These are phyloP conservation scores for Phacellophora camtschatica DNA, from an alignment of 30 jellyfish, hydroid and myxozoan species.

Conservation along the genomic window DNA sequence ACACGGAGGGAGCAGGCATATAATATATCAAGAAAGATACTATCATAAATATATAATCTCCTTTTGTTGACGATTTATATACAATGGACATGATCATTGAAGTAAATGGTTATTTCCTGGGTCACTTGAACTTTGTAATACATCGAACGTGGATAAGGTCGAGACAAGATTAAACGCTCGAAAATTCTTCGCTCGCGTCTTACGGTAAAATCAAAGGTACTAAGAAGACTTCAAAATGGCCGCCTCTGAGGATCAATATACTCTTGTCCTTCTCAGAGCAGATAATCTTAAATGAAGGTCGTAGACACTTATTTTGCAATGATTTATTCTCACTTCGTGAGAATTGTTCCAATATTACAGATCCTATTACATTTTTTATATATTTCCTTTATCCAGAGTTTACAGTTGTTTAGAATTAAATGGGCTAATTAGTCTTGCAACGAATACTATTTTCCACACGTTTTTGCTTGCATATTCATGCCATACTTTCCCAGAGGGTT, in stretches of 20 bases:
- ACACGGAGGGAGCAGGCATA: too few relatives aligned
- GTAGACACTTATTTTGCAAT: constrained; percentile 33
- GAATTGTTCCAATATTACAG: constrained; percentile 35
- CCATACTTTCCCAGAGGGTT: too few relatives aligned
- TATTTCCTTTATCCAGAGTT: constrained; percentile 49
- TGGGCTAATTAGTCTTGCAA: not conserved
- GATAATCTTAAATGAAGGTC: constrained; percentile 55
- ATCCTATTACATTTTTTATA: constrained; percentile 38
- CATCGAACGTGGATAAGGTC: constrained; percentile 11
- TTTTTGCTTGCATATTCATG: not conserved
- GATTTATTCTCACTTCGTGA: constrained; percentile 65
- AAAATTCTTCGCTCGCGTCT: constrained; percentile 46
- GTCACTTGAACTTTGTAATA: not conserved
- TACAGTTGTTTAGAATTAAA: constrained; percentile 4
- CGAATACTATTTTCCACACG: not conserved
- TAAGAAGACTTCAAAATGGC: constrained; percentile 68
- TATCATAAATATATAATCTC: too few relatives aligned
- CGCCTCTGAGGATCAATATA: constrained; percentile 46
- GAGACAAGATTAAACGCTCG: constrained; percentile 50
- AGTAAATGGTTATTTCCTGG: too few relatives aligned
- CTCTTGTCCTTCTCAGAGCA: constrained; percentile 57
- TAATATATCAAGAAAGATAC: too few relatives aligned
- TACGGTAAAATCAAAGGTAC: constrained; percentile 65
- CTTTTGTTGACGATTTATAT: too few relatives aligned
- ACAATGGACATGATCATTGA: too few relatives aligned